Evolutionary conservation across 2,113 vertebrate genomes (phyloP), one percentile per base, ranked within the genome.

Genomic region (Xerus inauris): DNA sequence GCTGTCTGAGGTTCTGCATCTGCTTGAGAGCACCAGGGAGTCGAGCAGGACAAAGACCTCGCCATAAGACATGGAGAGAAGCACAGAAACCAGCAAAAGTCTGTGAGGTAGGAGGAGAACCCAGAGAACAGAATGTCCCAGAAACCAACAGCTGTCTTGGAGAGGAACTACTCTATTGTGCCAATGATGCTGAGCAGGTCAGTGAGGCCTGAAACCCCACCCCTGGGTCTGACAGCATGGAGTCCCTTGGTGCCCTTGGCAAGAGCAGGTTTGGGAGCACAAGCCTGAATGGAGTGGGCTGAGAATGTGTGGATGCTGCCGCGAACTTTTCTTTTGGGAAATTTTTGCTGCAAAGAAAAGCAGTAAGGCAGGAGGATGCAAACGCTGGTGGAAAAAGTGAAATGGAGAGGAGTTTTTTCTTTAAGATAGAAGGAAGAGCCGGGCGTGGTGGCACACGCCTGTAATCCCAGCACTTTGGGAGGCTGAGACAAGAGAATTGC

Each of bases 301-400:
- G 16, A 32, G 32, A 22, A 45, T 22, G 20, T 38, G 4, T 17
- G 3, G 26, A 24, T 9, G 16, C 62, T 64, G n/a, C 24, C 5
- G 19, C 10, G 54, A 45, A 47, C 11, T 26, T 59, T 77, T 45
- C 62, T 82, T 65, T 35, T 71, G 26, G 26, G 49, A 40, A 40
- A 92, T 64, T 87, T 92, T 38, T 83, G 45, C 80, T 87, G 19
- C 49, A 73, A 51, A 80, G 90, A 42, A 47, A 83, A 42, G 22
- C 28, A 32, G 64, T 32, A 38, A 62, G 30, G 10, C 9, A 9
- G 54, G 6, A 51, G n/a, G 59, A 2, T 26, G 38, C 20, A 38
- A 17, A 12, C 35, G 26, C 32, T 65, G 54, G 16, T n/a, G 81
- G 64, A 49, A 83, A 92, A 85, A 64, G 40, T 64, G 11, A 95